phyloP scores from a whole-genome alignment of 1,140 invertebrate species.

The Drosophila mojavensis region DNA sequence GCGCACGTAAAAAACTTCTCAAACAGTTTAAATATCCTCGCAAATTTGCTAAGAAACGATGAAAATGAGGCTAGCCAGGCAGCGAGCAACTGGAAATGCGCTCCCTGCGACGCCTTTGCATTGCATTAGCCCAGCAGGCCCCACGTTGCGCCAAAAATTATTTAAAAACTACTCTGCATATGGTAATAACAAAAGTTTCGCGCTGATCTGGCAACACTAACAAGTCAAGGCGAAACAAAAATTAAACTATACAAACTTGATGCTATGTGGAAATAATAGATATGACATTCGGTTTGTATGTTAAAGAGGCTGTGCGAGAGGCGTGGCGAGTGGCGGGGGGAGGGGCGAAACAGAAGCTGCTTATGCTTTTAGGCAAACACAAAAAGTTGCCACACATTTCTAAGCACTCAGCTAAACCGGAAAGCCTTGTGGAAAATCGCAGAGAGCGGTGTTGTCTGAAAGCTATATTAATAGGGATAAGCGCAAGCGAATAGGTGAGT shows the following conservation, averaged over 20 bases:
- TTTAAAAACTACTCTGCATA: constrained; percentile 40
- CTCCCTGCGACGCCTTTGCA: constrained; percentile 35
- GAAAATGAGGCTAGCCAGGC: constrained; percentile 40
- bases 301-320: not conserved
- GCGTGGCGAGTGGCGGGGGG: not conserved
- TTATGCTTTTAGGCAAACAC: not conserved
- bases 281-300: not conserved
- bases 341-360: not conserved
- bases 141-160: not conserved
- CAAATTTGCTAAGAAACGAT: constrained; percentile 63
- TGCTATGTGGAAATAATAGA: constrained; percentile 1
- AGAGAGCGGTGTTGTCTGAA: too few species aligned
- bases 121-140: constrained; percentile 24
- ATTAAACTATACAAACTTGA: not conserved
- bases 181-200: constrained; percentile 39
- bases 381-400: not conserved
- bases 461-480: too few species aligned
- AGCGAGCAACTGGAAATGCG: constrained; percentile 26
- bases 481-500: too few species aligned
- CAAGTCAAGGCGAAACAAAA: not conserved
- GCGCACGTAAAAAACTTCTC: constrained; percentile 73
- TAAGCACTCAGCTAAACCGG: too few species aligned
- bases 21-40: constrained; percentile 65
- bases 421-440: too few species aligned
- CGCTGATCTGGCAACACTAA: constrained; percentile 17